A percentile compares a stretch with the other conserved stretches of the same genome.
Evolutionary conservation across 2,113 vertebrate genomes (phyloP).

Genomic region (Sebastes schlegelii): DNA sequence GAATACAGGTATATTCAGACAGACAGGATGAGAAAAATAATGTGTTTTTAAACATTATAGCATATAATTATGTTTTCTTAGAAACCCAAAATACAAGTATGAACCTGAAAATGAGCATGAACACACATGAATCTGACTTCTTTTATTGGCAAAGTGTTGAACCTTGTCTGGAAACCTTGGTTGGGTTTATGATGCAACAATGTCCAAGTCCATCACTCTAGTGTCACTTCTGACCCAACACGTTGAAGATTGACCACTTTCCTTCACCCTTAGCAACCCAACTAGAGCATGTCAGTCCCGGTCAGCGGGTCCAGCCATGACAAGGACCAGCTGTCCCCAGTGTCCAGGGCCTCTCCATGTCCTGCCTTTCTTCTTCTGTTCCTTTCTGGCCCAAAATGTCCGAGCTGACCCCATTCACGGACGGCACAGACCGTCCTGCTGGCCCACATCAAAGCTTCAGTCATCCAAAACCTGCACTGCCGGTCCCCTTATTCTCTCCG

Average conservation of each 20-base stretch:
- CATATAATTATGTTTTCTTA: too few species aligned
- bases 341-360: constrained; percentile 41
- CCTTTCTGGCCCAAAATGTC: constrained; percentile 46
- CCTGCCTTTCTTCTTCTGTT: constrained; percentile 28
- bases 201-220: constrained; percentile 16
- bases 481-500: constrained; percentile 31
- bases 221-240: constrained; percentile 41
- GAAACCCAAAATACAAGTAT: too few species aligned
- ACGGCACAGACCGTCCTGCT: constrained; percentile 44
- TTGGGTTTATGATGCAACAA: constrained; percentile 6
- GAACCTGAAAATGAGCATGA: background rate
- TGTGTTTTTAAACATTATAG: too few species aligned
- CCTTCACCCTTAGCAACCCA: constrained; percentile 33
- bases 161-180: background rate
- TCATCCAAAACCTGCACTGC: constrained; percentile 58
- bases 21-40: too few species aligned
- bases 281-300: constrained; percentile 53
- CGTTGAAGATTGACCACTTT: constrained; percentile 43
- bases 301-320: constrained; percentile 59
- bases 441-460: constrained; percentile 53
- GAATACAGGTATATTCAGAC: too few species aligned
- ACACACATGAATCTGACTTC: background rate
- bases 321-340: constrained; percentile 35
- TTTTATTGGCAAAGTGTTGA: background rate
- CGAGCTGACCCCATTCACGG: constrained; percentile 47